Evolutionary conservation across 2,113 vertebrate genomes (phyloP), one percentile per base, ranked within the genome.

Genomic region (Psittacara wagleri): DNA sequence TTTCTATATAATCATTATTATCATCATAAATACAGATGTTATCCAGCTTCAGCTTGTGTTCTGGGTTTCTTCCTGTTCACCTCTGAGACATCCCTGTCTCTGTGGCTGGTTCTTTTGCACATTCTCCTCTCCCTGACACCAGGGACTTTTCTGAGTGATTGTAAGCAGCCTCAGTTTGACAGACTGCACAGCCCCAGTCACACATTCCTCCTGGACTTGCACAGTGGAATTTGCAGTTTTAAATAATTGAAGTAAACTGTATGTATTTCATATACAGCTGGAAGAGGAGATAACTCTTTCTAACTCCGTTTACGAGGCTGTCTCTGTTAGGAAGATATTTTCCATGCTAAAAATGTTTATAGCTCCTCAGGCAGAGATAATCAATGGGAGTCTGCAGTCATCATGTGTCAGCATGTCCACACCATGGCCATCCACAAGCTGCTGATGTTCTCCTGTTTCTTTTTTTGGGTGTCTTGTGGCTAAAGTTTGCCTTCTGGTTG

Each of bases 21-120:
- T 95, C 74, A 97, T 92, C 77, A 57, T 92, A 95, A 97, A 95
- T 95, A 96, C 94, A 92, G 94, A 89, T 66, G 73, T 59, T 86
- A 51, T 2, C 68, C 41, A 8, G 51, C 62, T 87, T 81, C 83
- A 81, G 51, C 22, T 52, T 90, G 83, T 49, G 61, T 57, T 94
- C 85, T 94, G 87, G 17, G 55, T 49, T 93, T 91, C 76, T 88
- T 95, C 94, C 95, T 90, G 92, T 94, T 84, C 94, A 68, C 70
- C 74, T 87, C 95, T 75, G 80, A 95, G 92, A 64, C 52, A 78
- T 88, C 80, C 83, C 72, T 83, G 52, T 83, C 46, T 78, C 59
- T 41, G 37, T 51, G 72, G 62, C 61, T 74, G 61, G 55, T 63
- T 86, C 86, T 70, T 81, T 64, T 46, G 61, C 86, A 84, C 90